Percentiles rank a stretch among this genome's conserved stretches.
These are phyloP conservation scores for Neodiprion fabricii DNA, from an alignment of 1,140 invertebrate species.

Conservation along the genomic window DNA sequence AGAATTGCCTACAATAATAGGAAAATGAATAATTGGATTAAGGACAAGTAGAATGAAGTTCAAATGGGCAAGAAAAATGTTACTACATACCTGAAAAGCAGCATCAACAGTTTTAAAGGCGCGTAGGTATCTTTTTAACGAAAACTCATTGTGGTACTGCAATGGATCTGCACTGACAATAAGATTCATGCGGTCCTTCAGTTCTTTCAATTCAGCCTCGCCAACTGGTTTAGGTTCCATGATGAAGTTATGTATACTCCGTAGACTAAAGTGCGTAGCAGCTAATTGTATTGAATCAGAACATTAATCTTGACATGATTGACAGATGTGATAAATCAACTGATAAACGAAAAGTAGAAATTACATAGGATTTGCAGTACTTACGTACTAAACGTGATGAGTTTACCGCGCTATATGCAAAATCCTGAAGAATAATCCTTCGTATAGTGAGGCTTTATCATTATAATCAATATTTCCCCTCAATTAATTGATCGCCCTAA, in stretches of 20 bases:
- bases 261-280: neutral
- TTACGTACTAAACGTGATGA: too few relatives aligned
- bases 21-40: conserved; percentile 1
- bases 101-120: conserved; percentile 75
- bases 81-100: conserved; percentile 70
- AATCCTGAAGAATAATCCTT: too few relatives aligned
- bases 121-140: conserved; percentile 70
- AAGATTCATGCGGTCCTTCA: conserved; percentile 73
- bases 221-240: conserved; percentile 63
- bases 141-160: conserved; percentile 76
- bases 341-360: neutral
- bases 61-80: conserved; percentile 6
- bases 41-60: neutral
- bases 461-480: too few relatives aligned
- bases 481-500: too few relatives aligned
- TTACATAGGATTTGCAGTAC: too few relatives aligned
- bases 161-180: conserved; percentile 73
- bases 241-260: conserved; percentile 32
- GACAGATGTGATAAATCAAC: neutral
- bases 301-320: too few relatives aligned
- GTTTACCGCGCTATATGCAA: too few relatives aligned
- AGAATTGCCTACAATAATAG: conserved; percentile 66
- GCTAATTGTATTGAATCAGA: too few relatives aligned
- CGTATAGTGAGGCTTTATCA: too few relatives aligned
- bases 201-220: conserved; percentile 68